These are phyloP conservation scores for Antedon mediterranea DNA, from an alignment of 53 echinoderm and acorn worm genomes.

Conservation along the genomic window DNA sequence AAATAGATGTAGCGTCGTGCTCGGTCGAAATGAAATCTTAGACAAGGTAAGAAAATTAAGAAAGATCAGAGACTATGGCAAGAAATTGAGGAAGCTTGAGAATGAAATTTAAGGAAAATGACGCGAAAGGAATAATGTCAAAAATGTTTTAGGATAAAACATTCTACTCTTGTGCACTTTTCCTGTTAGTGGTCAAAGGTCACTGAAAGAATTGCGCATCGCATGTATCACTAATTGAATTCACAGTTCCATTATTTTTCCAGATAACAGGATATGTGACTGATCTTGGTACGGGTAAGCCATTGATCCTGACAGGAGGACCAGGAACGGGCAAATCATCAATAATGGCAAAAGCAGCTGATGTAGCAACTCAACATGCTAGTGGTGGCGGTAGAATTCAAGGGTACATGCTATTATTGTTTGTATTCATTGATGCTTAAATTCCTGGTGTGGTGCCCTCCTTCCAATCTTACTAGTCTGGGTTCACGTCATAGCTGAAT, in stretches of 20 bases:
- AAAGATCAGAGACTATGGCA: too few relatives aligned
- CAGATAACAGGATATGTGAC: slow-evolving; percentile 67
- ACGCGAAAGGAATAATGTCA: too few relatives aligned
- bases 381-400: slow-evolving; percentile 42
- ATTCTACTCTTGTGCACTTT: too few relatives aligned
- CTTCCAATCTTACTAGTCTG: too few relatives aligned
- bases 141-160: background rate
- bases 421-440: too few relatives aligned
- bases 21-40: slow-evolving; percentile 69
- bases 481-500: too few relatives aligned
- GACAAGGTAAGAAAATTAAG: slow-evolving; percentile 39
- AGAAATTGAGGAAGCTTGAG: too few relatives aligned
- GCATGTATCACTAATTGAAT: too few relatives aligned
- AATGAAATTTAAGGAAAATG: too few relatives aligned
- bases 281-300: slow-evolving; percentile 18
- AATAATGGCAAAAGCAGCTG: slow-evolving; percentile 71
- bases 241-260: background rate
- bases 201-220: too few relatives aligned
- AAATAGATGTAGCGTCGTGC: slow-evolving; percentile 48
- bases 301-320: slow-evolving; percentile 61
- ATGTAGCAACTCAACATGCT: slow-evolving; percentile 41
- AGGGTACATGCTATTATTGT: too few relatives aligned
- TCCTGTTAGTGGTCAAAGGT: background rate
- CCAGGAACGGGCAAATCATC: slow-evolving; percentile 88
- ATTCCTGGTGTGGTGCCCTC: too few relatives aligned